phyloP scores from a whole-genome alignment of 2,113 vertebrate species.

The Micromys minutus region DNA sequence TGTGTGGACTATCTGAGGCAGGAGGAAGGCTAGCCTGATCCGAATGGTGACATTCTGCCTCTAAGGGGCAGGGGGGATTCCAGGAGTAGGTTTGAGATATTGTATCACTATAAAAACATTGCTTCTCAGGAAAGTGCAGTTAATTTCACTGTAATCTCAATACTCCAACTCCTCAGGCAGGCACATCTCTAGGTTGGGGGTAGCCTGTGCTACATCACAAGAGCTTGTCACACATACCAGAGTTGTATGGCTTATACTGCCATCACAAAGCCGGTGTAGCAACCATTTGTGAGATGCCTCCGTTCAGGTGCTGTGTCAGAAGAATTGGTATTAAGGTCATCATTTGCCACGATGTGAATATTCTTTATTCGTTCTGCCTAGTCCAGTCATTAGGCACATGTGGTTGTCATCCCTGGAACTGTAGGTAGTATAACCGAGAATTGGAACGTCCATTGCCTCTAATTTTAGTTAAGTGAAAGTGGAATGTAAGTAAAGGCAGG shows the following conservation, averaged over 20 bases:
- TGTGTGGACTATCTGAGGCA: neutral
- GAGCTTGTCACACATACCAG: neutral
- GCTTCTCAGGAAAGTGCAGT: neutral
- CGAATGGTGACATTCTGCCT: neutral
- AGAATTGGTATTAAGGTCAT: conserved; percentile 1
- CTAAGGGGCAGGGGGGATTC: neutral
- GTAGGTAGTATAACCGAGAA: neutral
- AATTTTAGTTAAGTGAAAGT: conserved; percentile 24
- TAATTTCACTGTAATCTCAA: neutral
- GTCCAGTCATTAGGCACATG: neutral
- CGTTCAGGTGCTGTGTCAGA: neutral
- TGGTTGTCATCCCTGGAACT: neutral
- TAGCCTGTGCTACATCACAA: neutral
- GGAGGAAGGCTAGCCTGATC: neutral
- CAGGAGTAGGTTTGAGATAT: conserved; percentile 17
- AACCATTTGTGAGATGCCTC: neutral
- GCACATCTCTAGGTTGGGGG: neutral
- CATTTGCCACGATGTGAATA: neutral
- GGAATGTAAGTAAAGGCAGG: neutral
- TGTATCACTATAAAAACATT: conserved; percentile 3
- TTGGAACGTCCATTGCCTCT: neutral
- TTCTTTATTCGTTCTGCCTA: neutral
- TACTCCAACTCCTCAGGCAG: neutral
- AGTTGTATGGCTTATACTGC: neutral
- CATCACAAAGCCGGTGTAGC: neutral